Evolutionary conservation across 2,113 vertebrate species (phyloP).

Genomic region (Pantherophis guttatus): DNA sequence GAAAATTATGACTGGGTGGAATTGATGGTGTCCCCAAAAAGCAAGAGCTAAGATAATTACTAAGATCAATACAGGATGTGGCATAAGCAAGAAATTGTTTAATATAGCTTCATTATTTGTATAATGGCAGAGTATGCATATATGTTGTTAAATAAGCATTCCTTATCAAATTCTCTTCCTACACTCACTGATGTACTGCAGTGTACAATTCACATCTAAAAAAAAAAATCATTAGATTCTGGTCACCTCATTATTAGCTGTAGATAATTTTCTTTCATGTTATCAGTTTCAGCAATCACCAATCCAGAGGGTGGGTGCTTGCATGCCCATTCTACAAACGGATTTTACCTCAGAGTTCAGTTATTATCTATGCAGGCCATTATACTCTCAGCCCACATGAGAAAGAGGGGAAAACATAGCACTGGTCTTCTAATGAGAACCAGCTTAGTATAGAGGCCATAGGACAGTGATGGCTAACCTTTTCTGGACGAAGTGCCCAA

Average conservation of each 20-base stretch:
- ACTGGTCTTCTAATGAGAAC: background rate
- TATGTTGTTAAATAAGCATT: slow-evolving; percentile 27
- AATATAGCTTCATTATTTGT: slow-evolving; percentile 37
- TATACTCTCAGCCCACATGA: background rate
- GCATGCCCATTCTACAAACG: background rate
- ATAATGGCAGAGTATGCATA: background rate
- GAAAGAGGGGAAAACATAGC: background rate
- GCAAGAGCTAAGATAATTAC: background rate
- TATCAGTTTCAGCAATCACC: slow-evolving; percentile 22
- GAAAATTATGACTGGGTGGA: background rate
- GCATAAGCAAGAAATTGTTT: background rate
- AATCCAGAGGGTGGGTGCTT: background rate
- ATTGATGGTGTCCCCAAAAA: background rate
- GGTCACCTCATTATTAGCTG: slow-evolving; percentile 1
- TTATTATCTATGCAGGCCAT: background rate
- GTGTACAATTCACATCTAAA: slow-evolving; percentile 19
- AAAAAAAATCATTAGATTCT: slow-evolving; percentile 1
- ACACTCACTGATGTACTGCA: slow-evolving; percentile 22
- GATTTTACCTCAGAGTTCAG: background rate
- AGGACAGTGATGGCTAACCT: too few species aligned
- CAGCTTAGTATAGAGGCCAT: background rate
- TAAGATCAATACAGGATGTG: background rate
- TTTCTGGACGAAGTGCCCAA: too few species aligned
- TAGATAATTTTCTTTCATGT: slow-evolving; percentile 11
- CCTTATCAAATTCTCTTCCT: slow-evolving; percentile 9